Base-by-base conservation (phyloP, 2,797 vertebrate species). In the Molossus alvarezi region DNA sequence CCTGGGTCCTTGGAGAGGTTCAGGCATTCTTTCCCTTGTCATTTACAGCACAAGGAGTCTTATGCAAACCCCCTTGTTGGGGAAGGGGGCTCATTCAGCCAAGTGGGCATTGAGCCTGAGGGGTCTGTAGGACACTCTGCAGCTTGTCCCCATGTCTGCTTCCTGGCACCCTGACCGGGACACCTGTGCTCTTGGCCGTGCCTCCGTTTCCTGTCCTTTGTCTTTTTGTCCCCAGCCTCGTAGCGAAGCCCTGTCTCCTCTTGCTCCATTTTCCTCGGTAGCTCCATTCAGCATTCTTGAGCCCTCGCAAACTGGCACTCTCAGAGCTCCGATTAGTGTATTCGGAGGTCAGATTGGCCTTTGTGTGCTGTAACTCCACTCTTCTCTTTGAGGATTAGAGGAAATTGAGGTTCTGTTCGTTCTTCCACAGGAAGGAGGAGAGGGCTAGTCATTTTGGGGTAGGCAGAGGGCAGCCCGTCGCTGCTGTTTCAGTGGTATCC, bases 341-440 rank as follows among this genome's bases (percentile, higher is more conserved):
- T 33, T 55, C n/a, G 25, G 57, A 90, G 37, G 41, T 58, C 65
- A 64, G 82, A 37, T 13, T 91, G 60, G 73, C 77, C 69, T 62
- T 80, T 86, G 58, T 67, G 58, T 92, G 33, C 48, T 62, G 17
- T 18, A 57, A 72, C 45, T 57, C 29, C 25, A 20, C 51, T 45
- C 17, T 75, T 64, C 45, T 80, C 48, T 13, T 53, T 86, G 25
- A 82, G 86, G 45, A 12, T 86, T 82, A 94, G 25, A 83, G 81
- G 67, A 82, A 55, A 85, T 51, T 29, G 23, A 82, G 37, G 55
- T 72, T 79, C 37, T 58, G 21, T 76, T 88, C 20, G 51, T 85
- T 75, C 57, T 92, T 85, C 77, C 45, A 62, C 25, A 21, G 55
- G 41, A 23, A 41, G 11, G 57, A 57, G n/a, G 58, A 69, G n/a